phyloP scores from a whole-genome alignment of 2,797 vertebrate species.

The Borostomias antarcticus region DNA sequence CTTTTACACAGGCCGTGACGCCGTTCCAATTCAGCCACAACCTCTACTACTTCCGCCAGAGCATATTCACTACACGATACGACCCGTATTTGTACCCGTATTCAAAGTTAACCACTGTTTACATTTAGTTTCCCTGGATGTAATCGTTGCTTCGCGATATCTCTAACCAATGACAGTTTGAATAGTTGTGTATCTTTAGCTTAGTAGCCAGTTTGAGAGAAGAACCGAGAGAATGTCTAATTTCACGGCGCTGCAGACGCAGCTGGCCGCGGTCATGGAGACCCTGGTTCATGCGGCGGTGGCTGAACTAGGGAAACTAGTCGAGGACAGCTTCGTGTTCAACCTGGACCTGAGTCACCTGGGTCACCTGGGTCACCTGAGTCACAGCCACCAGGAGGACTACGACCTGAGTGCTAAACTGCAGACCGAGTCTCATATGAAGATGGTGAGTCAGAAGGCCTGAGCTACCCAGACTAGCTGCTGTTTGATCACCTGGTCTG shows the following conservation, averaged over 20 bases:
- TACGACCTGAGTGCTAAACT: slow-evolving; percentile 21
- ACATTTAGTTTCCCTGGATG: not conserved
- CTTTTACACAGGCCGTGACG: no score
- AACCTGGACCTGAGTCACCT: slow-evolving; percentile 20
- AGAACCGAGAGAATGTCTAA: slow-evolving; percentile 57
- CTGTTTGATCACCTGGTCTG: not conserved
- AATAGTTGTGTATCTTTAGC: not conserved
- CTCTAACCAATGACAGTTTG: not conserved
- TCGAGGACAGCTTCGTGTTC: slow-evolving; percentile 42
- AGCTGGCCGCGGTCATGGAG: slow-evolving; percentile 73
- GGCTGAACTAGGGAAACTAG: slow-evolving; percentile 65
- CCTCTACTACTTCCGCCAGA: slow-evolving; percentile 3
- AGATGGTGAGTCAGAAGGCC: slow-evolving; percentile 56
- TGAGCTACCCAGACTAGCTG: not conserved
- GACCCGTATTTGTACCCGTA: not conserved
- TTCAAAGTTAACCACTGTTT: not conserved
- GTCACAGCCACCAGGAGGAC: not conserved
- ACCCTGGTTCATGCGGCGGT: slow-evolving; percentile 71
- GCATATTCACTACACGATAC: not conserved
- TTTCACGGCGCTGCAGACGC: slow-evolving; percentile 52
- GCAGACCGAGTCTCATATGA: slow-evolving; percentile 41
- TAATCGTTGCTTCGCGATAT: not conserved
- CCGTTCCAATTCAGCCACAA: no score
- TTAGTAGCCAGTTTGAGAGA: not conserved
- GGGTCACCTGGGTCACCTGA: no score